Percentiles rank a stretch among this genome's conserved stretches.
These are phyloP conservation scores for Hestina assimilis DNA, from an alignment of 1,140 invertebrate genomes.

Conservation along the genomic window DNA sequence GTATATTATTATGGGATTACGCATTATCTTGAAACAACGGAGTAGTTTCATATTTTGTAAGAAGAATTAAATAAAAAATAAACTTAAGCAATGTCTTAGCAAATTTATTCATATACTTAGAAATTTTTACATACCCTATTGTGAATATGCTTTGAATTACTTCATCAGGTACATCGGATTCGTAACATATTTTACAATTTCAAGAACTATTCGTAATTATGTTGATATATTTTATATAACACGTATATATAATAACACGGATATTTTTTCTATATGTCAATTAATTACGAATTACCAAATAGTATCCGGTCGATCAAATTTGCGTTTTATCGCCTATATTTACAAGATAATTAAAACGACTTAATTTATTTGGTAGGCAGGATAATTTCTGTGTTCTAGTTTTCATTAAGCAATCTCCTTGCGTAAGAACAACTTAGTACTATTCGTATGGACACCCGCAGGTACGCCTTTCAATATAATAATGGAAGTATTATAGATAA, in stretches of 20 bases:
- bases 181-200: background rate
- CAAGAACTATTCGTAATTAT: background rate
- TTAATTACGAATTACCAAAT: background rate
- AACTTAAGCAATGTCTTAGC: background rate
- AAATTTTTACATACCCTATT: background rate
- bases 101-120: background rate
- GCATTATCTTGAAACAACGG: background rate
- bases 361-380: constrained; percentile 20
- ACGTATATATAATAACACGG: too few species aligned
- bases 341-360: constrained; percentile 20
- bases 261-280: background rate
- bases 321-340: background rate
- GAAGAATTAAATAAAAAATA: background rate
- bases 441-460: constrained; percentile 10
- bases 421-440: constrained; percentile 15
- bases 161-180: background rate
- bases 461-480: constrained; percentile 17
- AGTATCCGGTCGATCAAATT: constrained; percentile 12
- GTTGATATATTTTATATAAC: too few species aligned
- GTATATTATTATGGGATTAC: background rate
- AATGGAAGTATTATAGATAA: constrained; percentile 9
- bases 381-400: constrained; percentile 26
- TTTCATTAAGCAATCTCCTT: constrained; percentile 22
- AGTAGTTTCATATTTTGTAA: background rate
- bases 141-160: background rate